These are phyloP conservation scores for Eulithis testata DNA, from an alignment of 2,888 invertebrate genomes.

Conservation along the genomic window DNA sequence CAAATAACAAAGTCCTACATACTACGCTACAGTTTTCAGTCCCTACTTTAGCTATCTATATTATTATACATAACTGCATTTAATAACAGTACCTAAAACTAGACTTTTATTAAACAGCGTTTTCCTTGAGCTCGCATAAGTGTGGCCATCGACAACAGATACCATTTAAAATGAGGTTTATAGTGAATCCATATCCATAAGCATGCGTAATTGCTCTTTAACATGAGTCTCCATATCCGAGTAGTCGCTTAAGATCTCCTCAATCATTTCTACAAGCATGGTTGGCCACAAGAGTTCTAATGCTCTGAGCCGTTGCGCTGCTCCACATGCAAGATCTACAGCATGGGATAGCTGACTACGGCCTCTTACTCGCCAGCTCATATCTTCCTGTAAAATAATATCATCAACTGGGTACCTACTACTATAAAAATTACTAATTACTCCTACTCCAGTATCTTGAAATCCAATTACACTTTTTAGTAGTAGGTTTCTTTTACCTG, in stretches of 20 bases:
- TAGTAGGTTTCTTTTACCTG: constrained; percentile 59
- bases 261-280: constrained; percentile 90
- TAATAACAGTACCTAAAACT: too few species aligned
- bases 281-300: constrained; percentile 91
- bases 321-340: constrained; percentile 89
- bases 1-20: constrained; percentile 10
- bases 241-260: constrained; percentile 91
- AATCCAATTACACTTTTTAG: not conserved
- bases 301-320: constrained; percentile 90
- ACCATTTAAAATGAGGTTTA: constrained; percentile 35
- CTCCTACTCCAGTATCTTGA: too few species aligned
- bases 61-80: too few species aligned
- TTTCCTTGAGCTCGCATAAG: too few species aligned
- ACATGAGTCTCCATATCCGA: constrained; percentile 92
- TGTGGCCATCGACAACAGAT: too few species aligned
- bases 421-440: not conserved
- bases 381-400: constrained; percentile 85
- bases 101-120: too few species aligned
- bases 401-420: too few species aligned
- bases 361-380: constrained; percentile 89
- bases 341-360: constrained; percentile 88
- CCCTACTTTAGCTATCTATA: not conserved
- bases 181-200: constrained; percentile 75
- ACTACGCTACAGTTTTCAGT: not conserved
- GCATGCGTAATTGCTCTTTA: constrained; percentile 86